Conservation (phyloP, 37 sponge, comb jelly and placozoan genomes). For the Spongilla lacustris region DNA sequence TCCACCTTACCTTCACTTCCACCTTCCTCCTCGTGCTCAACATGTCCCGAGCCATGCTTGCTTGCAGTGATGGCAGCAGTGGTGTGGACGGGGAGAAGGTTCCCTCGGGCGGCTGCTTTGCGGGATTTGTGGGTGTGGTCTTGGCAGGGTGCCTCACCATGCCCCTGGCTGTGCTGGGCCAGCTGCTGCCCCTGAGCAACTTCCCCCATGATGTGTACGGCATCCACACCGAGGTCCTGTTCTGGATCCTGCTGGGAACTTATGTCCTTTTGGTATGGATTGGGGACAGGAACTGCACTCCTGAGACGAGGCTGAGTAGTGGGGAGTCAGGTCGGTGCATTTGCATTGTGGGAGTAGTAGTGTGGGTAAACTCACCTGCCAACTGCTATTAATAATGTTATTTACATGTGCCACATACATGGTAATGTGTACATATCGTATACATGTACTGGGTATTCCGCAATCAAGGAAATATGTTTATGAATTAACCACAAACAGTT, state of each 20-base stretch:
- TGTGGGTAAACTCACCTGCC: neutral
- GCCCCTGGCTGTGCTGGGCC: conserved; percentile 32
- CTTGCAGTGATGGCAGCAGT: neutral
- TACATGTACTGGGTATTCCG: too few species aligned
- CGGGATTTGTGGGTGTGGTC: neutral
- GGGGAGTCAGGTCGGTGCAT: neutral
- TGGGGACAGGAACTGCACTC: conserved; percentile 10
- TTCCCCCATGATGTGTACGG: conserved; percentile 37
- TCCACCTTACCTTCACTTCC: conserved; percentile 46
- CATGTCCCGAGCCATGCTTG: conserved; percentile 11
- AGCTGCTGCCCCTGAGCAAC: conserved; percentile 31
- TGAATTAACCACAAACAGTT: too few species aligned
- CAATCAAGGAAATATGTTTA: too few species aligned
- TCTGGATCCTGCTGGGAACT: conserved; percentile 3
- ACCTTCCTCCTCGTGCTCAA: conserved; percentile 34
- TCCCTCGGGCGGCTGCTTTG: neutral
- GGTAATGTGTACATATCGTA: too few species aligned
- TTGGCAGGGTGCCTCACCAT: conserved; percentile 15
- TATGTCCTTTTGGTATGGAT: conserved; percentile 38
- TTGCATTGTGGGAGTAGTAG: neutral
- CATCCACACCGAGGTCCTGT: conserved; percentile 43
- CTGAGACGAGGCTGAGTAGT: neutral
- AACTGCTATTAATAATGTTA: too few species aligned
- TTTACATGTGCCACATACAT: too few species aligned
- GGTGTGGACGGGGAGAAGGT: neutral